Evolutionary conservation across 2,888 invertebrate genomes (phyloP).

Genomic region (Pachliopta kotzebuea): DNA sequence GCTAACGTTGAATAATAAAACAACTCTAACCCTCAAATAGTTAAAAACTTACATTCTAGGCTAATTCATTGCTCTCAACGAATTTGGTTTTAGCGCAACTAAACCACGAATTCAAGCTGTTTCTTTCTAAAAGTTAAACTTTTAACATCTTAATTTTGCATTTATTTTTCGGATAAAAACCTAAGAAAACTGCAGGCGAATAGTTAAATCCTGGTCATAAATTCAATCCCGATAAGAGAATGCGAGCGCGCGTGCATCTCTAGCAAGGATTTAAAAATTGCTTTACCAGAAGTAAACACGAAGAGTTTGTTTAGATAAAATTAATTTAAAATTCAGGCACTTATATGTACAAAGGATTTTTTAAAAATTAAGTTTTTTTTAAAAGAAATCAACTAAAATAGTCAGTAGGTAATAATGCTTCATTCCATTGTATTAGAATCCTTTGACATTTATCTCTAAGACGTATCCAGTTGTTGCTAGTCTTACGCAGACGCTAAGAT

Average conservation of each 20-base stretch:
- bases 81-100: background rate
- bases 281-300: background rate
- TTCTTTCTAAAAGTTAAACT: background rate
- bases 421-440: too few relatives aligned
- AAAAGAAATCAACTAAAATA: too few relatives aligned
- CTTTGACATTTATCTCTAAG: too few relatives aligned
- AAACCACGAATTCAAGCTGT: background rate
- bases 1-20: too few relatives aligned
- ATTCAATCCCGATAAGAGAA: slow-evolving; percentile 21
- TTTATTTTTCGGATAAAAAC: slow-evolving; percentile 9
- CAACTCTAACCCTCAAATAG: too few relatives aligned
- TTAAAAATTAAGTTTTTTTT: too few relatives aligned
- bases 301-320: background rate
- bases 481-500: too few relatives aligned
- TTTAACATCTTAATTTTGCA: slow-evolving; percentile 4
- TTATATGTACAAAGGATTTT: background rate
- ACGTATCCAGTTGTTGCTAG: too few relatives aligned
- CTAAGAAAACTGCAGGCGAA: slow-evolving; percentile 14
- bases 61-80: too few relatives aligned
- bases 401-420: too few relatives aligned
- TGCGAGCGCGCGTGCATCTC: slow-evolving; percentile 5
- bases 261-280: slow-evolving; percentile 18
- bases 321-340: background rate
- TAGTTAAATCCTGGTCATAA: slow-evolving; percentile 20
- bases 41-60: too few relatives aligned